These are phyloP conservation scores for Periparus ater DNA, from an alignment of 2,797 vertebrate species.

Conservation along the genomic window DNA sequence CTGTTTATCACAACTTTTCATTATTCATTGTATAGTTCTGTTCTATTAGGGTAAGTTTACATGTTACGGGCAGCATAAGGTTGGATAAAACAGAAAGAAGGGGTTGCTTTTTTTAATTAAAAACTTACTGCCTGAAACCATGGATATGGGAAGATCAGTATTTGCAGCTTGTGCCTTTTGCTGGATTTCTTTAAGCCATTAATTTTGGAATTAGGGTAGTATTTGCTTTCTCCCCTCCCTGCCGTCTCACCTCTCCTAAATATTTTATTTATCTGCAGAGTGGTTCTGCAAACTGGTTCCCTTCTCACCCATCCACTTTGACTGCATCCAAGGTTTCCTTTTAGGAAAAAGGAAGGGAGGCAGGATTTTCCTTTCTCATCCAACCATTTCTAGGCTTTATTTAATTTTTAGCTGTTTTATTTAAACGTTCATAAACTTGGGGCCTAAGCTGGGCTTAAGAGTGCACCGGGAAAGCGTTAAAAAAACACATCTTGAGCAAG, in stretches of 20 bases:
- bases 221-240: not conserved
- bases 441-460: conserved; percentile 37
- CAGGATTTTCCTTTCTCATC: conserved; percentile 17
- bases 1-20: conserved; percentile 41
- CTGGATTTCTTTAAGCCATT: not conserved
- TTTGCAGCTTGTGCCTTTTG: conserved; percentile 22
- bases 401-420: conserved; percentile 60
- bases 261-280: not conserved
- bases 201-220: conserved; percentile 17
- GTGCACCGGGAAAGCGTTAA: conserved; percentile 38
- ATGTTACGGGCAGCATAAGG: not conserved
- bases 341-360: not conserved
- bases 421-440: conserved; percentile 40
- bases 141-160: not conserved
- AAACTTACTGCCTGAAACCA: conserved; percentile 9
- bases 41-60: conserved; percentile 30
- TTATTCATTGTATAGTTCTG: not conserved
- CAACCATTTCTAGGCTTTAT: conserved; percentile 47
- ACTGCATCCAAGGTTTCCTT: not conserved
- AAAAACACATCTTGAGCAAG: conserved; percentile 26
- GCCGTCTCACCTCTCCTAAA: not conserved
- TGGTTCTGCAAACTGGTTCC: not conserved
- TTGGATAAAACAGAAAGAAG: conserved; percentile 22
- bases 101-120: not conserved
- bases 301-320: not conserved